Conservation (phyloP, 2,113 vertebrate species). For the Isichthys henryi region DNA sequence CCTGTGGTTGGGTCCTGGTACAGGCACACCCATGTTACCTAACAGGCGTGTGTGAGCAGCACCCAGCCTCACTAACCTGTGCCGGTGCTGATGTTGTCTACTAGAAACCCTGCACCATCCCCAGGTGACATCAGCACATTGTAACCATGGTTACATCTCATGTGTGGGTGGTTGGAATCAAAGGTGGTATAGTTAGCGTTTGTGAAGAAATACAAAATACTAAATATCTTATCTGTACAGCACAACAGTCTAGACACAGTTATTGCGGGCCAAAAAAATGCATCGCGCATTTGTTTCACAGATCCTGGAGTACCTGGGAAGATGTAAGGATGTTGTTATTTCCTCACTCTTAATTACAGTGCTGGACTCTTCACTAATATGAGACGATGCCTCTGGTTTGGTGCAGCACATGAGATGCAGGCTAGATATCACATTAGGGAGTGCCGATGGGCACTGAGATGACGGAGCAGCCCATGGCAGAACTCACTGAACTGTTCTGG, state of each 20-base stretch:
- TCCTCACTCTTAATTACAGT: neutral
- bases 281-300: neutral
- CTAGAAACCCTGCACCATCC: constrained; percentile 19
- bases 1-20: neutral
- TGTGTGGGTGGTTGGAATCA: constrained; percentile 9
- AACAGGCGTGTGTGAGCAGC: neutral
- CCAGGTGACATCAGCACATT: constrained; percentile 7
- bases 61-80: constrained; percentile 10
- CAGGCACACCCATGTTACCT: neutral
- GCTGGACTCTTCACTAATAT: neutral
- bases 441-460: neutral
- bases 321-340: neutral
- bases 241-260: rapidly evolving
- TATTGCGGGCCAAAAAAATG: neutral
- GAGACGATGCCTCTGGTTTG: neutral
- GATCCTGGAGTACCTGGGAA: neutral
- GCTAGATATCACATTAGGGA: neutral
- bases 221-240: constrained; percentile 20
- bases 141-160: constrained; percentile 42
- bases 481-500: neutral
- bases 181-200: constrained; percentile 10
- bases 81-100: constrained; percentile 13
- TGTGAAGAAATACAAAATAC: neutral
- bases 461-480: neutral
- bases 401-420: neutral